Evolutionary conservation across 2,113 vertebrate species (phyloP).

Genomic region (Melanostigma gelatinosum): DNA sequence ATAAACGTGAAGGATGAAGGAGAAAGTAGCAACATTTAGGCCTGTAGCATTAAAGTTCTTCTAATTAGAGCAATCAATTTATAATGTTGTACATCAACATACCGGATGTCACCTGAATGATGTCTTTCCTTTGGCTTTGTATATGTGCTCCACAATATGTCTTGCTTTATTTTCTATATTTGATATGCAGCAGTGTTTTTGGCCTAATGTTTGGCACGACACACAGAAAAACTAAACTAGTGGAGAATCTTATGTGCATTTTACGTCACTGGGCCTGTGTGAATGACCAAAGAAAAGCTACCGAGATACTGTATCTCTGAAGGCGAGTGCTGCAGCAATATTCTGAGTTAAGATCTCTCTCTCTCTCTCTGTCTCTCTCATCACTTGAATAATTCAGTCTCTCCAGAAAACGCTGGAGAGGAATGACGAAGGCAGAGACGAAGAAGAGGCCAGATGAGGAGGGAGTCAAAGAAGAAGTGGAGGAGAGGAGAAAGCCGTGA

Average conservation of each 20-base stretch:
- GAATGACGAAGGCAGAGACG: conserved; percentile 28
- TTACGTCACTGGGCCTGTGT: conserved; percentile 5
- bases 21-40: not conserved
- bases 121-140: not conserved
- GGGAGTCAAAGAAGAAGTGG: not conserved
- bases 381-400: conserved; percentile 54
- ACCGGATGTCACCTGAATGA: not conserved
- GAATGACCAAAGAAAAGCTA: conserved; percentile 9
- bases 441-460: conserved; percentile 23
- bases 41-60: not conserved
- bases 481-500: not conserved
- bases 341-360: conserved; percentile 38
- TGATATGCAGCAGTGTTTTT: not conserved
- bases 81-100: not conserved
- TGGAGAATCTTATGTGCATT: conserved; percentile 12
- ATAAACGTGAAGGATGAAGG: not conserved
- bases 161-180: conserved; percentile 7
- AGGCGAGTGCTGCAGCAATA: conserved; percentile 37
- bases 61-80: not conserved
- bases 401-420: conserved; percentile 47
- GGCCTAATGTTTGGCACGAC: conserved; percentile 1
- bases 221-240: conserved; percentile 7
- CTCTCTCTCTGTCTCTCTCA: conserved; percentile 27
- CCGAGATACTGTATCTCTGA: conserved; percentile 26
- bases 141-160: not conserved